Evolutionary conservation across 2,888 invertebrate genomes (phyloP), one percentile per base, ranked within the genome.

Genomic region (Macaria notata): DNA sequence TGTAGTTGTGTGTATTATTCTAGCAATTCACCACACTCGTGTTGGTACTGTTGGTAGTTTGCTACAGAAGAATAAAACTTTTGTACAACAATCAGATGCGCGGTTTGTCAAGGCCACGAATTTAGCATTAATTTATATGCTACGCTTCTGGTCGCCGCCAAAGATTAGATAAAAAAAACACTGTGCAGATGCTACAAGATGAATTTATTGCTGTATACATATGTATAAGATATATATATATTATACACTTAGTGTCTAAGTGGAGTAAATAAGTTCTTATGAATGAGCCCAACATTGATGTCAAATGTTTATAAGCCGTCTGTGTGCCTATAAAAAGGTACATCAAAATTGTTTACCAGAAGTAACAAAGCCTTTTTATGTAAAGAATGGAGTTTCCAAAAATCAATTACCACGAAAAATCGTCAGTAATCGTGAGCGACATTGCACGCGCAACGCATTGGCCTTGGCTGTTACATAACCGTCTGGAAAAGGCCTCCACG

Each of bases 401-500:
- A 31, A 39, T n/a, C n/a, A 43, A 49, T 54, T 49, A 45, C 36
- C 39, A 29, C 5, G 9, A 38, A 49, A 49, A 30, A 33, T 42
- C 30, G 31, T 33, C 41, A 31, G 9, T 31, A 29, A 49, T 43
- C 31, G 46, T 44, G n/a, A 49, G 51, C 46, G 51, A 54, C 61
- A 68, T 61, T 74, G 76, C 76, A 76, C 75, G 70, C 68, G 70
- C 58, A 69, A 69, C 70, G 69, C 70, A 65, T 61, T 66, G 79
- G 73, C 80, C 84, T 81, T 84, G 81, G 79, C 76, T 65, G 72
- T 85, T 85, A 84, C 81, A 79, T 84, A 85, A 86, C 69, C 81
- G 83, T 79, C 81, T 80, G 63, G 73, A 75, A 41, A 86, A 83
- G 83, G 79, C 84, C 81, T 59, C 52, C 67, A 70, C 65, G 54